Evolutionary conservation across 2,888 invertebrate species (phyloP), one percentile per base, ranked within the genome.

Genomic region (Drosophila hamatofila): DNA sequence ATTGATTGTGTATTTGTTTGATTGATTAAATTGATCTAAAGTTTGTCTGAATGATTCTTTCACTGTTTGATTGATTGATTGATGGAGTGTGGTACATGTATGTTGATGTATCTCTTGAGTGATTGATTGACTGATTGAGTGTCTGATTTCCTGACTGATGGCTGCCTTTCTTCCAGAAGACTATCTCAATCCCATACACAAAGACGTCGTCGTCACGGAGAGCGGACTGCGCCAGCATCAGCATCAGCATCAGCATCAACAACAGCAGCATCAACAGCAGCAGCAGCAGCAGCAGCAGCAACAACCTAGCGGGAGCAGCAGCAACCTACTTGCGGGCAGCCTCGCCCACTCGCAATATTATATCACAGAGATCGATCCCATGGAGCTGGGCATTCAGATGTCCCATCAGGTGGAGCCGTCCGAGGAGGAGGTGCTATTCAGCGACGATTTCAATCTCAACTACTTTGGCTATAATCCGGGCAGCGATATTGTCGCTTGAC

Each of bases 171-270:
- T 80, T 74, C 51, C 92, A 94, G 69, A 94, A 94, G 95, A 95
- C 93, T 95, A 95, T 90, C 93, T 95, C 39, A 95, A 95, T 80
- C 95, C 95, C 7, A 96, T 97, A 55, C 96, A 96, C 39, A 96
- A 96, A 87, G 96, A 97, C 90, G 95, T 96, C 80, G 95, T 96
- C 6, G 96, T 96, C 11, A 90, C 89, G 49, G 97, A 97, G 91
- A 96, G 96, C 79, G 96, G 96, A 0, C 94, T 97, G 25, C 93
- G 94, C 9, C 88, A 91, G 56, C 80, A 80, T 14, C 82, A 76
- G 1, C 83, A 76, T 16, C 54, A 55, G 8, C 54, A 54, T 1
- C 54, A 72, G 4, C 64, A 66, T n/a, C 44, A 44, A 1, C 62
- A 67, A 12, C 72, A 23, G 6, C 35, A 37, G 16, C 35, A 37